phyloP scores from a whole-genome alignment of 2,797 vertebrate species.

The Potorous gilbertii region DNA sequence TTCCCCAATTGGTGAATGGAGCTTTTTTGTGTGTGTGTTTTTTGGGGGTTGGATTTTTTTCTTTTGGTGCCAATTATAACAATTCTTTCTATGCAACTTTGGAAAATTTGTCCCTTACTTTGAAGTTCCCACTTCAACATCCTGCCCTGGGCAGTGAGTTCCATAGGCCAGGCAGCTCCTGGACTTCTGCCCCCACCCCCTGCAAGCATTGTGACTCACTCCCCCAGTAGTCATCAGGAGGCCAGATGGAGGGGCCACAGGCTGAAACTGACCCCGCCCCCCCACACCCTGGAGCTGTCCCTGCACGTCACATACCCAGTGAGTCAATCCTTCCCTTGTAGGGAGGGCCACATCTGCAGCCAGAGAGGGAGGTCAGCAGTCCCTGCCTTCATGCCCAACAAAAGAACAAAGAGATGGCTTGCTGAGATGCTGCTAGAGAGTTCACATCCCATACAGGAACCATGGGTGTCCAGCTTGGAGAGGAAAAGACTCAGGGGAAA shows the following conservation, averaged over 20 bases:
- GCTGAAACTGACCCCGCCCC: neutral
- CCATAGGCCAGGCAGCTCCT: neutral
- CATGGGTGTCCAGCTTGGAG: neutral
- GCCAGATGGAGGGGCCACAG: neutral
- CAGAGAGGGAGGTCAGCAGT: neutral
- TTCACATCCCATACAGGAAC: neutral
- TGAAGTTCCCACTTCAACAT: neutral
- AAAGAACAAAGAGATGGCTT: neutral
- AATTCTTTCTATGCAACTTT: neutral
- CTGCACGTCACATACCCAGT: neutral
- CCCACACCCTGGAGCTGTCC: neutral
- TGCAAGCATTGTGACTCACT: neutral
- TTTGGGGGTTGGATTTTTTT: neutral
- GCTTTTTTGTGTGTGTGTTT: neutral
- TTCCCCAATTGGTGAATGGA: neutral
- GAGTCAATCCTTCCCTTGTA: neutral
- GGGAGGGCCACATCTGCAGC: neutral
- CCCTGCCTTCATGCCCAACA: neutral
- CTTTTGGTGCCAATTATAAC: neutral
- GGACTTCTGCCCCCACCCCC: neutral
- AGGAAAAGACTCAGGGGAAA: neutral
- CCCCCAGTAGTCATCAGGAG: neutral
- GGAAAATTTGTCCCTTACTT: neutral
- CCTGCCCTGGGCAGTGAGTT: neutral
- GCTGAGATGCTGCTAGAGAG: neutral